Base-by-base conservation (phyloP, 2,888 invertebrate genomes). In the Petrolisthes manimaculis region DNA sequence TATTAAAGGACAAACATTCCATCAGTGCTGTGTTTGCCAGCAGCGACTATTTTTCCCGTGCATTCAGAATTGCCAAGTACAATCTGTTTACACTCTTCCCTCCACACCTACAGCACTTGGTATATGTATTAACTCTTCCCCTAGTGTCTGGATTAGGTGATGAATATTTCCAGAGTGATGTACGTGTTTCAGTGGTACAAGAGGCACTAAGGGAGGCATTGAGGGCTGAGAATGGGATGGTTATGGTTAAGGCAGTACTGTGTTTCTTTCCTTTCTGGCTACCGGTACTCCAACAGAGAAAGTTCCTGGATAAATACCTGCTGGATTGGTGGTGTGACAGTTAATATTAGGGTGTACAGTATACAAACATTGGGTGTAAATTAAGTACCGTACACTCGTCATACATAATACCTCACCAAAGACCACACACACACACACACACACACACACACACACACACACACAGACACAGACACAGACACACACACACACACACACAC, bases 231-330 rank as follows among this genome's bases (percentile, higher is more conserved):
- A 18, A 51, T 9, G 14, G n/a, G 18, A 24, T 56, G 24, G 5
- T 8, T 18, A 71, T 54, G 51, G 51, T 74, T 4, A 71, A 55
- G 1, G 21, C 37, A 12, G 24, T 84, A 37, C 75, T 84, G 56
- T 84, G 83, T 24, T 84, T 84, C 56, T 84, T 84, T 9, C 75
- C 83, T 14, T 75, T 74, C 54, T 84, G 83, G 83, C 37, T 84
- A 5, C 55, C 83, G 18, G 37, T 84, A 14, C 75, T 84, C 18
- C 4, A 74, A 8, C 54, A 84, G 55, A 75, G 37, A 24, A 55
- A 84, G n/a, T 75, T 84, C 55, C 37, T 75, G 37, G 51, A 81
- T 24, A 81, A 81, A 21, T 67, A 81, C 53, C 51, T 81, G 53
- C 14, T 12, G 14, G 67, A 81, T 56, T 55, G 61, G 51, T 24